Percentiles rank a stretch among this genome's conserved stretches.
Evolutionary conservation across 1,140 invertebrate genomes (phyloP).

Genomic region (Eupristina koningsbergeri): DNA sequence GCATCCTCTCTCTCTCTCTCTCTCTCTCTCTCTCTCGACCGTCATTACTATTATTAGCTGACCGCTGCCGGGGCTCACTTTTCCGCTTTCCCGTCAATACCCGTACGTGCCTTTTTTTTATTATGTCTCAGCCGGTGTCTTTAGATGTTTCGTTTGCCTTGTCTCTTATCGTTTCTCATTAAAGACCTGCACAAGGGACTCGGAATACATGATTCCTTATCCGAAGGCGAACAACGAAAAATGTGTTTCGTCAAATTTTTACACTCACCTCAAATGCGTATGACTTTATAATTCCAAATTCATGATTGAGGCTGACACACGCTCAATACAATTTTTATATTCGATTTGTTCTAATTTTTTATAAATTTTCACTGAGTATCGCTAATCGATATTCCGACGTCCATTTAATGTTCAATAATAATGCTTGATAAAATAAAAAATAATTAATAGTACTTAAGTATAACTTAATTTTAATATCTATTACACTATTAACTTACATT

Average conservation of each 20-base stretch:
- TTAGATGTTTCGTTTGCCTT: not conserved
- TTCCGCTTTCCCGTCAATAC: conserved; percentile 27
- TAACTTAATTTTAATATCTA: too few species aligned
- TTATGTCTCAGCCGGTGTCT: not conserved
- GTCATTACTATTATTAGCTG: conserved; percentile 65
- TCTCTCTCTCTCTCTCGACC: conserved; percentile 32
- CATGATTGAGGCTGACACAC: too few species aligned
- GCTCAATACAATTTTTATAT: too few species aligned
- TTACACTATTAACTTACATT: too few species aligned
- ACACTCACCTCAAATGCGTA: too few species aligned
- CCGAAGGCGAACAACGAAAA: not conserved
- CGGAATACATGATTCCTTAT: not conserved
- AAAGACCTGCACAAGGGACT: not conserved
- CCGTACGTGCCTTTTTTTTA: not conserved
- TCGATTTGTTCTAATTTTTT: not conserved
- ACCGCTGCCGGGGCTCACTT: conserved; percentile 45
- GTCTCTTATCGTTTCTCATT: not conserved
- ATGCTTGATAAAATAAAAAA: too few species aligned
- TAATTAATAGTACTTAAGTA: too few species aligned
- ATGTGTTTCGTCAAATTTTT: not conserved
- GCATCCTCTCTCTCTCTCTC: not conserved
- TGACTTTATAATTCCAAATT: too few species aligned
- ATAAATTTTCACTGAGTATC: not conserved
- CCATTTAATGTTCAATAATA: too few species aligned
- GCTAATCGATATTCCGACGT: too few species aligned